Evolutionary conservation across 2,888 invertebrate genomes (phyloP).

Genomic region (Cephus rjabovi): DNA sequence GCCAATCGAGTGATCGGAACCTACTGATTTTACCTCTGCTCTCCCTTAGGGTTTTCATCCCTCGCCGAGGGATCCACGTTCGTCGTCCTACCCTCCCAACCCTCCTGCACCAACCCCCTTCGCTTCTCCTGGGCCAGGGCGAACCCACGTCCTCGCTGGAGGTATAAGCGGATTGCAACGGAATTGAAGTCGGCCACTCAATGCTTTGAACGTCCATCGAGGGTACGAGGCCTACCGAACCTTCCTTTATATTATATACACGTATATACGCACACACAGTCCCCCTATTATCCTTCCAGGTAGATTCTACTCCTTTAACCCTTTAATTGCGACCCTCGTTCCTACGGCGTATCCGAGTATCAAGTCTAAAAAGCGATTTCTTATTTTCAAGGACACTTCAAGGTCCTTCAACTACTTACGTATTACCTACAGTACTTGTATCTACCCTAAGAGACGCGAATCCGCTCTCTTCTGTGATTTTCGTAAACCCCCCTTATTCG

Average conservation of each 20-base stretch:
- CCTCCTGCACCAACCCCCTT: background rate
- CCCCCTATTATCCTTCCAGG: slow-evolving; percentile 18
- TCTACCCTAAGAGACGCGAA: background rate
- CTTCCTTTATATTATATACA: background rate
- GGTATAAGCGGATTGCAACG: slow-evolving; percentile 59
- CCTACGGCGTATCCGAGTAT: slow-evolving; percentile 4
- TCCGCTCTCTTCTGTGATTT: background rate
- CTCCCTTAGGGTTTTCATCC: slow-evolving; percentile 6
- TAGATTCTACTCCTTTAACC: slow-evolving; percentile 46
- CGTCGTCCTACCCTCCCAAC: background rate
- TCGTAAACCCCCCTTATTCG: background rate
- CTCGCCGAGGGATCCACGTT: background rate
- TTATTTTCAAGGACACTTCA: background rate
- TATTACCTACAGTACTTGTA: background rate
- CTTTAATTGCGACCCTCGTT: slow-evolving; percentile 51
- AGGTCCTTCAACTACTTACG: background rate
- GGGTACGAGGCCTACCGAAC: background rate
- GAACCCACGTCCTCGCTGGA: slow-evolving; percentile 27
- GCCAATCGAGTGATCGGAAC: slow-evolving; percentile 20
- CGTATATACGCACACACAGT: background rate
- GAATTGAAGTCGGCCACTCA: slow-evolving; percentile 55
- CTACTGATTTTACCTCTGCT: slow-evolving; percentile 9
- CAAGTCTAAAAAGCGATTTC: background rate
- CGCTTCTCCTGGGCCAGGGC: slow-evolving; percentile 8
- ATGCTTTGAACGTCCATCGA: slow-evolving; percentile 44